phyloP scores from a whole-genome alignment of 2,888 invertebrate genomes.

The Geophilus truncorum region DNA sequence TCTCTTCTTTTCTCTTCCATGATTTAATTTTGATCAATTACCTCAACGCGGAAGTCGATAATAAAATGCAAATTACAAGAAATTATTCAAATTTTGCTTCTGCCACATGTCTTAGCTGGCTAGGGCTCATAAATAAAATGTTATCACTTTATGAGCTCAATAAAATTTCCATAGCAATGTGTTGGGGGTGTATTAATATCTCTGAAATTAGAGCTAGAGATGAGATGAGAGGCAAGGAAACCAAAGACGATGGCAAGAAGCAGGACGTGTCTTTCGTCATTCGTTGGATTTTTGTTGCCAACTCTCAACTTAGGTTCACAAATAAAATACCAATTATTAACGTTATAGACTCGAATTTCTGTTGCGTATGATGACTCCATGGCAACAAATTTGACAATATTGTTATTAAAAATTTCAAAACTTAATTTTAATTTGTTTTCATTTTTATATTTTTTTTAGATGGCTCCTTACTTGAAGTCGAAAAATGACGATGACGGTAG shows the following conservation, averaged over 20 bases:
- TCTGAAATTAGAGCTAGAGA: neutral
- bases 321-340: too few relatives aligned
- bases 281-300: neutral
- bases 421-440: too few relatives aligned
- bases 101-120: neutral
- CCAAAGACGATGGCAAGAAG: too few relatives aligned
- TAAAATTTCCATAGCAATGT: neutral
- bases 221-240: neutral
- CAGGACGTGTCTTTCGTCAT: neutral
- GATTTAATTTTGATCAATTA: neutral
- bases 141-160: neutral
- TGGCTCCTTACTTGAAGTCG: neutral
- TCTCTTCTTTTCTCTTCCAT: neutral
- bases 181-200: neutral
- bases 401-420: too few relatives aligned
- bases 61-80: constrained; percentile 4
- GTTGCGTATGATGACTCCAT: too few relatives aligned
- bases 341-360: too few relatives aligned
- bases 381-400: too few relatives aligned
- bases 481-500: neutral
- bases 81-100: constrained; percentile 4
- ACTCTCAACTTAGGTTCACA: too few relatives aligned
- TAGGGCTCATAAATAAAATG: neutral
- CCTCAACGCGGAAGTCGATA: neutral
- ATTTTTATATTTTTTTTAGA: neutral